Evolutionary conservation across 1,140 invertebrate genomes (phyloP).

Genomic region (Drosophila baimaii): DNA sequence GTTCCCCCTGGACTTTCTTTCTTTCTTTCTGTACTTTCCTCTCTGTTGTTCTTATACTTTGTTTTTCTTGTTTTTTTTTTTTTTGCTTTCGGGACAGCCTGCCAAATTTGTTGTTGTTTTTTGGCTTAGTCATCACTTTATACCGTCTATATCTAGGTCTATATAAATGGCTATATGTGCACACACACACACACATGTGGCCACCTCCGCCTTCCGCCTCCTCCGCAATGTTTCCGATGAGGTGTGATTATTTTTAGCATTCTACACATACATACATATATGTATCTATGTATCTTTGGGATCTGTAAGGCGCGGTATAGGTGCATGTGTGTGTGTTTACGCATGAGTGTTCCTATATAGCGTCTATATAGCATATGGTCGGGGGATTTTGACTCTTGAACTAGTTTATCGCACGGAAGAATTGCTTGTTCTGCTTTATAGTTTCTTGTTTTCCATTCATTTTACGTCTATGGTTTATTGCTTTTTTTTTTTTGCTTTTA

Average conservation of each 20-base stretch:
- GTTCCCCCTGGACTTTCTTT: conserved; percentile 19
- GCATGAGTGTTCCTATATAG: conserved; percentile 29
- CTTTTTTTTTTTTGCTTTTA: neutral
- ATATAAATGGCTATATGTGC: conserved; percentile 23
- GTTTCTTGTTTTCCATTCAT: neutral
- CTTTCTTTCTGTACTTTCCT: conserved; percentile 7
- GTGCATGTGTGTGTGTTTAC: conserved; percentile 8
- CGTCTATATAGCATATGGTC: conserved; percentile 32
- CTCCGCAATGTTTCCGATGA: conserved; percentile 50
- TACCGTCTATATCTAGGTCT: conserved; percentile 40
- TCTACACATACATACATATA: neutral
- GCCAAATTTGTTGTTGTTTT: conserved; percentile 64
- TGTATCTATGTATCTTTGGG: conserved; percentile 31
- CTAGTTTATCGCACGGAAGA: conserved; percentile 46
- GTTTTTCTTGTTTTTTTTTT: conserved; percentile 7
- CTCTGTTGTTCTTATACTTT: conserved; percentile 8
- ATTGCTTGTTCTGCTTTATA: conserved; percentile 12
- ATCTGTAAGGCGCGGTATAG: conserved; percentile 26
- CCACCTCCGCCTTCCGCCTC: conserved; percentile 18
- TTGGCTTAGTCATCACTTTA: conserved; percentile 70
- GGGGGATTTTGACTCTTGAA: conserved; percentile 47
- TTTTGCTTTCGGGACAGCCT: conserved; percentile 54
- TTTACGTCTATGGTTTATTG: no score
- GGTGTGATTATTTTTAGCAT: conserved; percentile 58
- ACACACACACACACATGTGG: conserved; percentile 42